These are phyloP conservation scores for Bothrops jararaca DNA, from an alignment of 2,113 vertebrate species.

Conservation along the genomic window DNA sequence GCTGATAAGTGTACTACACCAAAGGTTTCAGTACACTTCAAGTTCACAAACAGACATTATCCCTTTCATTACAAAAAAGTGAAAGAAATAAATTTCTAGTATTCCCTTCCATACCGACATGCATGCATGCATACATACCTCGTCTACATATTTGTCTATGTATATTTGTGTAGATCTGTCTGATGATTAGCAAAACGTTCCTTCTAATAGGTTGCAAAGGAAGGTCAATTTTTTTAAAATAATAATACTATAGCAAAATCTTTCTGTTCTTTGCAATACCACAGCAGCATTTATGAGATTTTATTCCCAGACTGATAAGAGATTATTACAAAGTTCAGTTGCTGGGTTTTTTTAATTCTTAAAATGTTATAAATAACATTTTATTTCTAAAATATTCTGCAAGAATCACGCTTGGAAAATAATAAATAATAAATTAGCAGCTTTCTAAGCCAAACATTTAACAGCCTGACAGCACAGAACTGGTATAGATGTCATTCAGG, in stretches of 20 bases:
- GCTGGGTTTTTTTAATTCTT: neutral
- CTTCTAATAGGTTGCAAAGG: neutral
- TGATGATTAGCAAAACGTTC: neutral
- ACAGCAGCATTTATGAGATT: neutral
- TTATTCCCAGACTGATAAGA: neutral
- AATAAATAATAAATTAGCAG: neutral
- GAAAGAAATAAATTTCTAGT: neutral
- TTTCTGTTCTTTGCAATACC: neutral
- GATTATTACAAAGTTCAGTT: neutral
- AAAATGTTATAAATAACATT: neutral
- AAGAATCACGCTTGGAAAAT: neutral
- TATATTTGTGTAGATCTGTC: neutral
- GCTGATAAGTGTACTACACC: neutral
- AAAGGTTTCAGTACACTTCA: too few relatives aligned
- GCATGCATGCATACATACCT: neutral
- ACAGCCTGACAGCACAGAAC: neutral
- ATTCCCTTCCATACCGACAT: neutral
- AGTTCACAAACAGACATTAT: too few relatives aligned
- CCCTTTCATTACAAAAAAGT: neutral
- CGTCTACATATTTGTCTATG: neutral
- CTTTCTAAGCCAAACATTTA: too few relatives aligned
- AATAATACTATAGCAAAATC: neutral
- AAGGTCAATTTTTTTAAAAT: neutral
- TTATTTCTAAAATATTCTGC: neutral
- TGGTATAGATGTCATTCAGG: neutral